phyloP scores from a whole-genome alignment of 2,113 vertebrate genomes.

The Trichomycterus rosablanca region DNA sequence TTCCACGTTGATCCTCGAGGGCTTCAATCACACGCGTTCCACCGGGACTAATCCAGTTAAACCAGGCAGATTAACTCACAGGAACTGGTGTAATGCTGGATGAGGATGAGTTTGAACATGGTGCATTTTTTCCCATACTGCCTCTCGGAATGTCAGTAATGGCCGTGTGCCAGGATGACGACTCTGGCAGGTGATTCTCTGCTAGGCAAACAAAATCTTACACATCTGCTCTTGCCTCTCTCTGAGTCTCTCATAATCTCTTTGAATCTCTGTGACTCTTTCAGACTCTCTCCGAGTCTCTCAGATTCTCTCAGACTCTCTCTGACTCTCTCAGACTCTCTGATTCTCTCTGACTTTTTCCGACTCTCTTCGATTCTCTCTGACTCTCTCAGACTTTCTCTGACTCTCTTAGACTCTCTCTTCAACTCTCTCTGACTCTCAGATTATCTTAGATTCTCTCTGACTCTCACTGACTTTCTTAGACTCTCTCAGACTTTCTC shows the following conservation, averaged over 20 bases:
- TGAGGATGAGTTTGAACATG: slow-evolving; percentile 13
- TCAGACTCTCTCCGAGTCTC: no score
- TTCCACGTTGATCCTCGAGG: slow-evolving; percentile 6
- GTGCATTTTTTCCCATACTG: neutral
- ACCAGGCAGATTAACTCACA: slow-evolving; percentile 37
- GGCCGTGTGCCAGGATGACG: slow-evolving; percentile 25
- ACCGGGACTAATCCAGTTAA: slow-evolving; percentile 23
- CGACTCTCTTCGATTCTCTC: no score
- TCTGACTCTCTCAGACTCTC: slow-evolving; percentile 36
- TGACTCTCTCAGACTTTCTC: slow-evolving; percentile 37
- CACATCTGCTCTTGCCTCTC: no score
- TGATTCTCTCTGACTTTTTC: no score
- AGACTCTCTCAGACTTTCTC: no score
- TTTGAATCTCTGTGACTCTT: no score
- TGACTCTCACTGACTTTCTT: no score
- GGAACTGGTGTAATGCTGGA: slow-evolving; percentile 20
- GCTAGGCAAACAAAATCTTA: slow-evolving; percentile 38
- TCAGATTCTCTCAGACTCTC: no score
- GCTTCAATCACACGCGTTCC: slow-evolving; percentile 11
- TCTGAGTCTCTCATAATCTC: slow-evolving; percentile 31
- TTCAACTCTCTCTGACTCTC: no score
- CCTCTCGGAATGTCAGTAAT: neutral
- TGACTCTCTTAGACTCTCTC: slow-evolving; percentile 41
- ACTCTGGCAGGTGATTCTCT: slow-evolving; percentile 46
- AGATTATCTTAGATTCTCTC: no score